Conservation (phyloP, 2,797 vertebrate genomes). For the Anas acuta region DNA sequence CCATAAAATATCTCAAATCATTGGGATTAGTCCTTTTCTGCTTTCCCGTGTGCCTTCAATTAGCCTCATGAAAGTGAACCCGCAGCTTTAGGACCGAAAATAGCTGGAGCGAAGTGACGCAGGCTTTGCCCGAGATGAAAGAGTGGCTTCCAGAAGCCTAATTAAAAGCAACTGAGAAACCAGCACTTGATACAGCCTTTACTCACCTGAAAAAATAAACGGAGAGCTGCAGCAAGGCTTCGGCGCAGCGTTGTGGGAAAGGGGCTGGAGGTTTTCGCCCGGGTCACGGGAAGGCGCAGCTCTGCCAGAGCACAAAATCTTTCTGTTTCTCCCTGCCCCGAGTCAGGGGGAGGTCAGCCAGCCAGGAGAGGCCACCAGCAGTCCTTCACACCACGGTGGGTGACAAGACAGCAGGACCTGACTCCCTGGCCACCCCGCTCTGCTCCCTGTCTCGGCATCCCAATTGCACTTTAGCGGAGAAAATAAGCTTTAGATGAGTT, state of each 20-base stretch:
- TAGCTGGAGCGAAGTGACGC: constrained; percentile 82
- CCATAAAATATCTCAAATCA: constrained; percentile 74
- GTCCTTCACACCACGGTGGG: not conserved
- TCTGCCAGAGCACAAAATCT: constrained; percentile 74
- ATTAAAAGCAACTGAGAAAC: constrained; percentile 92
- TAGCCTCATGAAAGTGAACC: constrained; percentile 83
- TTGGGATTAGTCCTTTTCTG: constrained; percentile 79
- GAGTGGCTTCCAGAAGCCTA: constrained; percentile 88
- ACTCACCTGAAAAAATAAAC: constrained; percentile 97
- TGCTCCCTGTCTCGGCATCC: rapidly evolving
- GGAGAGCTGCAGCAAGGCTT: constrained; percentile 74
- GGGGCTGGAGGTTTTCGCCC: constrained; percentile 72
- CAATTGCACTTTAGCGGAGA: rapidly evolving
- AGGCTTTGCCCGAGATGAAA: constrained; percentile 86
- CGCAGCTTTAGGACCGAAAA: constrained; percentile 81
- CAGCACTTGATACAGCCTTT: constrained; percentile 86
- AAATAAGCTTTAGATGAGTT: not conserved
- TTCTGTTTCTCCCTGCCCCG: constrained; percentile 72
- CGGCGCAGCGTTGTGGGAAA: constrained; percentile 80
- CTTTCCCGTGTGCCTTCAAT: constrained; percentile 86
- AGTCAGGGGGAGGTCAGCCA: constrained; percentile 83
- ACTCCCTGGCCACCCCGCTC: rapidly evolving
- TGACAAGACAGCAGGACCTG: rapidly evolving
- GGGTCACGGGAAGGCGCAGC: constrained; percentile 82
- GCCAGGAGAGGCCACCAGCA: constrained; percentile 45